These are phyloP conservation scores for Glaucidium brasilianum DNA, from an alignment of 2,113 vertebrate species.

Conservation along the genomic window DNA sequence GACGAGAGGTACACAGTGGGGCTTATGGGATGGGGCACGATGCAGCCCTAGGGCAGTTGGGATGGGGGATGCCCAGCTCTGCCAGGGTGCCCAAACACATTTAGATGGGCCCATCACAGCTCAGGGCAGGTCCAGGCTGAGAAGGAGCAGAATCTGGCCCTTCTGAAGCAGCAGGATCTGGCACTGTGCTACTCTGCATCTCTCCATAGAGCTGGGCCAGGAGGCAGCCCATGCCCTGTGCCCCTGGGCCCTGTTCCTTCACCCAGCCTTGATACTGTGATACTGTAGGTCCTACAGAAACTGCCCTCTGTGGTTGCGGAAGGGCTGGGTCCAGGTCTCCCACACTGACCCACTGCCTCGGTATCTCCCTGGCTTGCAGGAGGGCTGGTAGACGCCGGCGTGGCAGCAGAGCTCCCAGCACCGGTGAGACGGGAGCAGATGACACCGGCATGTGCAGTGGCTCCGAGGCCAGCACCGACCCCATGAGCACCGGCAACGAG, in stretches of 20 bases:
- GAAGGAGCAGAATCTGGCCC: background rate
- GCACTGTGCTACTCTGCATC: background rate
- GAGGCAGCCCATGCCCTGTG: background rate
- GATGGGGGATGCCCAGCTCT: background rate
- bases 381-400: conserved; percentile 23
- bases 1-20: conserved; percentile 16
- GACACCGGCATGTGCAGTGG: background rate
- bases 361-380: conserved; percentile 46
- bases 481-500: conserved; percentile 83
- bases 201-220: background rate
- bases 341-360: background rate
- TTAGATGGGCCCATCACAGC: background rate
- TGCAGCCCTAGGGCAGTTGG: background rate
- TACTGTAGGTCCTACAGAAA: background rate
- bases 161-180: background rate
- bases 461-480: conserved; percentile 70
- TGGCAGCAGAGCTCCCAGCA: background rate
- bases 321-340: background rate
- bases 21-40: background rate
- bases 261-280: background rate
- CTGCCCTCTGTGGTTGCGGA: background rate
- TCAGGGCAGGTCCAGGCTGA: background rate
- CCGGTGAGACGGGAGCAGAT: background rate
- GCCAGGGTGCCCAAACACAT: background rate
- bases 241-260: background rate